Evolutionary conservation across 2,888 invertebrate species (phyloP), one percentile per base, ranked within the genome.

Genomic region (Fragum sueziense): DNA sequence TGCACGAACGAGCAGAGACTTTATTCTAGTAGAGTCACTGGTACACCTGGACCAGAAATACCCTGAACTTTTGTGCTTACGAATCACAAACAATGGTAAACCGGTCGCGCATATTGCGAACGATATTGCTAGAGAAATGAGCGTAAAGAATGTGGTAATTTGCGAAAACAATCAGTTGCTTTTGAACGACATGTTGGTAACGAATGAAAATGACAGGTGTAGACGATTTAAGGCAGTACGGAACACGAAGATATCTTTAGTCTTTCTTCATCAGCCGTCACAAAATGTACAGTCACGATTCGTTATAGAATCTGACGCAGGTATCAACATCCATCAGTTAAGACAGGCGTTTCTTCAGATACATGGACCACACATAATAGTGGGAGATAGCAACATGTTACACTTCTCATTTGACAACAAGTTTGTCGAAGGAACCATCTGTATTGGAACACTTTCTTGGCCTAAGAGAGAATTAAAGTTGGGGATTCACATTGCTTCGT

Each of bases 361-460:
- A 11, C 61, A 72, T 47, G 54, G 17, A 54, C 70, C 41, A 47
- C 73, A 54, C 47, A 75, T 57, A 22, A 65, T 47, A 22, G 51
- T 54, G 17, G 6, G n/a, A 14, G 65, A 72, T 67, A 34, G 57
- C 22, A 27, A 67, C n/a, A 33, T 37, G 14, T 14, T 80, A 14
- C 79, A 80, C 47, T 69, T 80, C 51, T 69, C 69, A n/a, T 70
- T 73, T 54, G 47, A 76, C 57, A 62, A 62, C 27, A 25, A 25
- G n/a, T 29, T 76, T 22, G 37, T 80, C 4, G 59, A 70, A 29
- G 69, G 70, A 22, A 51, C 54, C 22, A 22, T 54, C 25, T 80
- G 79, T 41, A 47, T 80, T 20, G 73, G 79, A 37, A 34, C 65
- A 20, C 9, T 76, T 0, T 34, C 54, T 7, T 69, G 62, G 34